Evolutionary conservation across 2,888 invertebrate species (phyloP).

Genomic region (Zhengitettix transpicula): DNA sequence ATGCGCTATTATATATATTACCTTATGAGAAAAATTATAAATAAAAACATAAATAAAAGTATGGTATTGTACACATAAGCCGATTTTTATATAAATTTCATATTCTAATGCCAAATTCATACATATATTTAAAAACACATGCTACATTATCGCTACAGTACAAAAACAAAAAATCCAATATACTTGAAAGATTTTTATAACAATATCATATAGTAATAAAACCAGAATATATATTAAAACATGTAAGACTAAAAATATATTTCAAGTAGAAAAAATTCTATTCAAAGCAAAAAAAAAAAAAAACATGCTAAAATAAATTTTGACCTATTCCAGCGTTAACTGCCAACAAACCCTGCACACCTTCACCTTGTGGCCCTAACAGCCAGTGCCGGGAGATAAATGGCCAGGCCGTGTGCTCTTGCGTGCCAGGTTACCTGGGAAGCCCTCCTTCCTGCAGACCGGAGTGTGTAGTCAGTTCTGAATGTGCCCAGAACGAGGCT

Average conservation of each 20-base stretch:
- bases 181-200: neutral
- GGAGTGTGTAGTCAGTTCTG: slow-evolving; percentile 39
- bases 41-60: no score
- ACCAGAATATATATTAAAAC: neutral
- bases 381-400: slow-evolving; percentile 36
- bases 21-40: no score
- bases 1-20: no score
- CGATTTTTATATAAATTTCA: no score
- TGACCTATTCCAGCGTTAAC: slow-evolving; percentile 4
- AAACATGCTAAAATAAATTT: no score
- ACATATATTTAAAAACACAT: no score
- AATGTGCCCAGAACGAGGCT: slow-evolving; percentile 35
- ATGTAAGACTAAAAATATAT: neutral
- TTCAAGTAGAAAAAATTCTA: neutral
- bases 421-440: slow-evolving; percentile 36
- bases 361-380: slow-evolving; percentile 33
- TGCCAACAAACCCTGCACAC: slow-evolving; percentile 5
- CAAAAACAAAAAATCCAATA: neutral
- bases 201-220: neutral
- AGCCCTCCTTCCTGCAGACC: slow-evolving; percentile 38
- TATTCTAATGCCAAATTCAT: no score
- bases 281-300: neutral
- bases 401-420: slow-evolving; percentile 37
- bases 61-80: no score
- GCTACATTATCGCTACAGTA: no score